A percentile compares a stretch with the other conserved stretches of the same genome.
These are phyloP conservation scores for Rhadinocentrus ornatus DNA, from an alignment of 2,797 vertebrate species.

Conservation along the genomic window DNA sequence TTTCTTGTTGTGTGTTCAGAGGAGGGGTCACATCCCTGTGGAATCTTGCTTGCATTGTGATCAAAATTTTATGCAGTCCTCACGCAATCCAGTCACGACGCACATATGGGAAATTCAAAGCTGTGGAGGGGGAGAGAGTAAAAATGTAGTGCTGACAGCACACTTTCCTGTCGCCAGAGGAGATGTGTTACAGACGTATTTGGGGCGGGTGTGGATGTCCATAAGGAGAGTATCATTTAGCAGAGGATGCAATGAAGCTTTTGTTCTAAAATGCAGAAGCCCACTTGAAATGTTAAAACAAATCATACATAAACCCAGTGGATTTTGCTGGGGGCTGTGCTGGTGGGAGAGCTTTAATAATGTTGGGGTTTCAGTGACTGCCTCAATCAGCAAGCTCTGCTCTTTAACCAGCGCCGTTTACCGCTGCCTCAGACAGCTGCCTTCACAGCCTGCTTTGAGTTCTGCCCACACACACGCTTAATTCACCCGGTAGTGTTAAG, in stretches of 20 bases:
- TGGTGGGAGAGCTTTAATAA: conserved; percentile 10
- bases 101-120: conserved; percentile 57
- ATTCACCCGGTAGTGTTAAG: conserved; percentile 68
- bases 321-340: conserved; percentile 18
- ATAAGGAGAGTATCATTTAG: conserved; percentile 22
- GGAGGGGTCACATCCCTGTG: conserved; percentile 50
- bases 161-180: conserved; percentile 42
- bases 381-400: conserved; percentile 13
- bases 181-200: conserved; percentile 57
- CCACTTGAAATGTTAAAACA: conserved; percentile 23
- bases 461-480: conserved; percentile 74
- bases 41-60: conserved; percentile 50
- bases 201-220: conserved; percentile 52
- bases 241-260: conserved; percentile 7
- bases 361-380: conserved; percentile 36
- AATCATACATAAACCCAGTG: conserved; percentile 9
- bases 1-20: conserved; percentile 49
- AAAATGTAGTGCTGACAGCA: conserved; percentile 60
- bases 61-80: conserved; percentile 68
- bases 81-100: conserved; percentile 60
- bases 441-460: conserved; percentile 68
- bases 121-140: conserved; percentile 30
- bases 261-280: conserved; percentile 21
- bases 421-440: conserved; percentile 69
- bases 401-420: conserved; percentile 33